Evolutionary conservation across 2,113 vertebrate species (phyloP).

Genomic region (Telmatochromis sp.): DNA sequence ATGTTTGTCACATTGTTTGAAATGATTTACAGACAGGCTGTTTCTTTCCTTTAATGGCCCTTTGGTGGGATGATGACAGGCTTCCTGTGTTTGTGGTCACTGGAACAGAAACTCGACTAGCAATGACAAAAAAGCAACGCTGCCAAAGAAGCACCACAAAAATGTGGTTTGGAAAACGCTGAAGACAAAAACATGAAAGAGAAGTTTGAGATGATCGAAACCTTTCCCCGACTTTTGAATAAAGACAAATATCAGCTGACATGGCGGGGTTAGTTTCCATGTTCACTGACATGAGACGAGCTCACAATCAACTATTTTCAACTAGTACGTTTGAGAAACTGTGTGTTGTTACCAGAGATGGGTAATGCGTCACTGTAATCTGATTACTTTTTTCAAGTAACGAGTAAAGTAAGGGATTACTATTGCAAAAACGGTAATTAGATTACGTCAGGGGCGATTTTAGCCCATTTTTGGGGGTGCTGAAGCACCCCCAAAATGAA

Average conservation of each 20-base stretch:
- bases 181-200: background rate
- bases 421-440: too few species aligned
- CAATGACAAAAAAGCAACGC: background rate
- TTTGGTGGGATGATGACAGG: background rate
- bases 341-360: background rate
- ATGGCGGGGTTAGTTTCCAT: background rate
- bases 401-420: too few species aligned
- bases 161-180: background rate
- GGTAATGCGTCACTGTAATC: too few species aligned
- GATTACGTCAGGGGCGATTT: too few species aligned
- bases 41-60: background rate
- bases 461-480: too few species aligned
- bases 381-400: too few species aligned
- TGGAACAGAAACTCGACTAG: background rate
- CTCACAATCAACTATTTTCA: background rate
- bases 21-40: background rate
- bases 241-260: background rate
- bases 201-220: background rate
- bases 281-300: background rate
- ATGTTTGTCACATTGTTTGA: background rate
- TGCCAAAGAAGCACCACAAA: background rate
- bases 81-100: slow-evolving; percentile 21
- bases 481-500: too few species aligned
- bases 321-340: background rate
- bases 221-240: background rate